Percentiles rank a stretch among this genome's conserved stretches.
Conservation (phyloP, 2,888 invertebrate genomes). For the Drepanosiphum platanoidis region DNA sequence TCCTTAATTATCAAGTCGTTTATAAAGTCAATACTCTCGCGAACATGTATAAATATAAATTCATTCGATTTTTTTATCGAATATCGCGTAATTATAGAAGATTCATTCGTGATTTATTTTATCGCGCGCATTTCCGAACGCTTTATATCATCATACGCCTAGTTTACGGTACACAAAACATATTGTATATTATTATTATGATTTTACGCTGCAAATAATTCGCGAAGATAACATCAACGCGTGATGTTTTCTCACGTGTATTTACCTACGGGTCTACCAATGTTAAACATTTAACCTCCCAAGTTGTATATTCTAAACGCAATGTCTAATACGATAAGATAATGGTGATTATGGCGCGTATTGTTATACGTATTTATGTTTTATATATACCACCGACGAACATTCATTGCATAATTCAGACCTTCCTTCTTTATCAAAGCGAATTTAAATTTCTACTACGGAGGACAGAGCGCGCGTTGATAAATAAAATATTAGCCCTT, state of each 20-base stretch:
- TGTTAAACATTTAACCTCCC: background rate
- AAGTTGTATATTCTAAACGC: background rate
- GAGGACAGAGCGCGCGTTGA: background rate
- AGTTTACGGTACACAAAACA: too few relatives aligned
- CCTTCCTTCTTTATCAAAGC: background rate
- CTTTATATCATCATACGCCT: too few relatives aligned
- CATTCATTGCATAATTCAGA: conserved; percentile 11
- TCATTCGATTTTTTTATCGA: too few relatives aligned
- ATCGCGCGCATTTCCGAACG: too few relatives aligned
- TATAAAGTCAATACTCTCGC: too few relatives aligned
- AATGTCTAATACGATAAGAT: conserved; percentile 5
- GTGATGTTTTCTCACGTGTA: background rate
- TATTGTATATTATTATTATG: too few relatives aligned
- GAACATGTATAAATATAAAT: too few relatives aligned
- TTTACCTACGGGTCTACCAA: background rate
- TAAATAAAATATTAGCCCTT: conserved; percentile 23
- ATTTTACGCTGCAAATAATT: background rate
- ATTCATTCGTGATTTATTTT: too few relatives aligned
- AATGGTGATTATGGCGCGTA: background rate
- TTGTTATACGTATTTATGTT: background rate
- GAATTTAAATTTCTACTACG: conserved; percentile 6
- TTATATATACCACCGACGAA: background rate
- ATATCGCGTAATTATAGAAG: too few relatives aligned
- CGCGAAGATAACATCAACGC: background rate
- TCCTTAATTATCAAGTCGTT: too few relatives aligned